Conservation (phyloP, 2,113 vertebrate species). For the Ploceus nigricollis region DNA sequence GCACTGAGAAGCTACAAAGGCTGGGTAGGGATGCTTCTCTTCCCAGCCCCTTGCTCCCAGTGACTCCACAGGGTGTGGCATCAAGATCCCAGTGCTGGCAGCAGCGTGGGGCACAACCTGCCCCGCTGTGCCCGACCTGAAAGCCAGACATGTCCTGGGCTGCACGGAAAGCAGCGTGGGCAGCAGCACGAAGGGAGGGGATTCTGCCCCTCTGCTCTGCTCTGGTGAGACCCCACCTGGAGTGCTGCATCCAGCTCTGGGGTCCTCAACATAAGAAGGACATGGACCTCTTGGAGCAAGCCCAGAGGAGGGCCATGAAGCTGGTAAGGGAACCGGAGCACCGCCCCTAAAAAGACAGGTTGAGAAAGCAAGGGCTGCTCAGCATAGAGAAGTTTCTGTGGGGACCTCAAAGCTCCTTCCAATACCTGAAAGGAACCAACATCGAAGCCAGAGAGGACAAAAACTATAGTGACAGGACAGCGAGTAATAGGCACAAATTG, state of each 20-base stretch:
- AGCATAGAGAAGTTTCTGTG: no score
- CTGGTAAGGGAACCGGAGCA: fast-evolving
- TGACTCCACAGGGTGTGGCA: fast-evolving
- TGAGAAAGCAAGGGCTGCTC: not conserved
- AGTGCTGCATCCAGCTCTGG: not conserved
- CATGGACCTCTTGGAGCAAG: no score
- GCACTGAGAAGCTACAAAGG: not conserved
- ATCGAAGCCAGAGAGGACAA: fast-evolving
- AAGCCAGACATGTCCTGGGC: not conserved
- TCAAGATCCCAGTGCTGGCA: not conserved
- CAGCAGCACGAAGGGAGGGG: fast-evolving
- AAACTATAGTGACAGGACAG: not conserved
- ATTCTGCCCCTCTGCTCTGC: not conserved
- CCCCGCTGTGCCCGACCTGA: fast-evolving
- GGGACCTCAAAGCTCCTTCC: not conserved
- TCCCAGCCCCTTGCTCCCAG: not conserved
- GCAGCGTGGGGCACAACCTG: no score
- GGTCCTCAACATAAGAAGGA: no score
- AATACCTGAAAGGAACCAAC: not conserved
- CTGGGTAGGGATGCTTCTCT: not conserved
- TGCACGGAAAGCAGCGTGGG: not conserved
- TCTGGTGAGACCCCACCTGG: not conserved
- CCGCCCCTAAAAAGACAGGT: no score
- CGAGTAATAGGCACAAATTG: not conserved
- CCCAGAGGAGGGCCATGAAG: no score